Percentiles rank a stretch among this genome's conserved stretches.
Conservation (phyloP, 2,113 vertebrate species). For the Lanius collurio region DNA sequence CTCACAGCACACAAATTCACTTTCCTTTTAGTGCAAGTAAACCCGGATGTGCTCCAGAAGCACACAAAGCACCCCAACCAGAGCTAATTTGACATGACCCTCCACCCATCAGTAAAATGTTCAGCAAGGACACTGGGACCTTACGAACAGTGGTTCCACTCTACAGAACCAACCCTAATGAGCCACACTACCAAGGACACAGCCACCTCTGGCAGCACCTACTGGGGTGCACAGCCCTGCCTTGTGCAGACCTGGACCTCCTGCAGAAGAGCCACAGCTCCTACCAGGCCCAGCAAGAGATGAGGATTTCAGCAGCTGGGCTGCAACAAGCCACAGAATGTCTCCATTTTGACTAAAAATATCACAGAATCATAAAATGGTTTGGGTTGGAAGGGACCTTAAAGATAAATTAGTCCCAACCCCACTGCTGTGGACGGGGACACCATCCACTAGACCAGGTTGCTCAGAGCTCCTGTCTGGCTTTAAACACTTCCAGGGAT, state of each 20-base stretch:
- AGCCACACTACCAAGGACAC: neutral
- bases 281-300: neutral
- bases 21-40: neutral
- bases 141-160: neutral
- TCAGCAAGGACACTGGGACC: neutral
- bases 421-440: neutral
- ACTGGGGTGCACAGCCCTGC: neutral
- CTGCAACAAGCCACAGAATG: neutral
- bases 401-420: neutral
- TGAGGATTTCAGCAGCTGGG: neutral
- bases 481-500: neutral
- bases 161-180: neutral
- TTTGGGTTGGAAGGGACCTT: neutral
- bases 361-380: neutral
- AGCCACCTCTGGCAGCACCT: neutral
- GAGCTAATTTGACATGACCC: neutral
- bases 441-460: neutral
- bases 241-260: fast-evolving
- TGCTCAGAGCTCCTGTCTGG: neutral
- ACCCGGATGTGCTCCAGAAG: neutral
- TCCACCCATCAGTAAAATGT: neutral
- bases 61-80: neutral
- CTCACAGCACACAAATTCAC: neutral
- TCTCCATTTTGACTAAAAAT: neutral
- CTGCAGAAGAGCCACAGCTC: neutral